Evolutionary conservation across 2,888 invertebrate genomes (phyloP), one percentile per base, ranked within the genome.

Genomic region (Dryocosmus kuriphilus): DNA sequence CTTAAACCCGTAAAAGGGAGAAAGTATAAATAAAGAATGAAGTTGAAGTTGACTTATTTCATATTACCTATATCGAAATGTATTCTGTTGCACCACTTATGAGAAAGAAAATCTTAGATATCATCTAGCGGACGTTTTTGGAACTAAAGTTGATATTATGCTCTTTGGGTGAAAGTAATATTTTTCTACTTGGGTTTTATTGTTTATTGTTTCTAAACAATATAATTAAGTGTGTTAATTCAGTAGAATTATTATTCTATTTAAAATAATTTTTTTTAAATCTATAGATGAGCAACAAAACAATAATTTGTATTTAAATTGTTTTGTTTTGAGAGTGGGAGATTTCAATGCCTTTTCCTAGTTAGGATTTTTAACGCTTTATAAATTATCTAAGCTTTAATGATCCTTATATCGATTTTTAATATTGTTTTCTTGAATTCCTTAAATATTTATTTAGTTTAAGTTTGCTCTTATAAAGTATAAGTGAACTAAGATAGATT

Each of bases 321-420:
- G 1, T 14, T 62, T 62, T 32, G 1, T 62, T 32, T 19, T 35
- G 24, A 24, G 11, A 14, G 35, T 63, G n/a, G 35, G 67, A 41
- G 67, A 71, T 19, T 71, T 46, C 8, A 46, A 71, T 71, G 67
- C 51, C 11, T 71, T 71, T 51, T 51, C 65, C 22, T 14, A 11
- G 14, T 2, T 16, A 7, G 24, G 6, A 27, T 0, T 9, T 30
- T 24, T 30, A 19, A 67, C 8, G 3, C 27, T 67, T 24, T 2
- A 27, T 8, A 46, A 41, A 46, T 41, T 9, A 24, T 46, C 24
- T 9, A 5, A 46, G 46, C 67, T 51, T 71, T 71, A 51, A 71
- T 71, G 46, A 51, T 30, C 51, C 67, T 46, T 5, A 2, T 9
- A 27, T 24, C 14, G 35, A 41, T 41, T 65, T 24, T 7, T 63